Base-by-base conservation (phyloP, 2,113 vertebrate genomes). In the Etheostoma cragini region DNA sequence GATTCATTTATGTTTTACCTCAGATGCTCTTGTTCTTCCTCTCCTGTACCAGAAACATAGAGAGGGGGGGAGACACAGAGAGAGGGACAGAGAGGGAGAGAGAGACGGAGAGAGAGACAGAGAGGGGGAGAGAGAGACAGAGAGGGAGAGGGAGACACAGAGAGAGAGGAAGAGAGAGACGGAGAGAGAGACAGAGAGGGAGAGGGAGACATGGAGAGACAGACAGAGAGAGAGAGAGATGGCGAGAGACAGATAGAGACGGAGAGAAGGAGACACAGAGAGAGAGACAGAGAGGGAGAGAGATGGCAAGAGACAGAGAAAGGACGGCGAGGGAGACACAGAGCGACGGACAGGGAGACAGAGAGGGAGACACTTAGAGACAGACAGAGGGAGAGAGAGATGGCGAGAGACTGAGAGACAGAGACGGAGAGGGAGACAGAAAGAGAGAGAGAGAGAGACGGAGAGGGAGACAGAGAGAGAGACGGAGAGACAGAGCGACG, bases 41-140 rank as follows among this genome's bases (percentile, higher is more conserved):
- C 63, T 50, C 13, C 60, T 63, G 4, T 3, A 19, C 78, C 64
- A 79, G 53, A 68, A 53, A 70, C 63, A n/a, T 0, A 38, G 35
- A 38, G 35, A 38, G 35, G 7, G 1, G 7, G 1, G 10, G 1
- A 30, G 30, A 30, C 3, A 30, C 2, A 30, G 30, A 30, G 30
- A 30, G 4, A 3, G 0, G 30, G 26, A 30, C 30, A 30, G 30
- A 30, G 30, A 30, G 30, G 4, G 30, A 30, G 2, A 30, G 30
- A 4, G 30, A 30, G 30, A 30, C 3, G 30, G 30, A 30, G 30
- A 30, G 30, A 30, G 30, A 30, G 3, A 30, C 1, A 26, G 26
- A 26, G 26, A 26, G 26, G 3, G 3, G 3, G 26, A 26, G 26
- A 26, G 26, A 26, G 26, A 26, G 26, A 30, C 30, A 30, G 30